phyloP scores from a whole-genome alignment of 2,888 invertebrate genomes.

The Conus canariensis region DNA sequence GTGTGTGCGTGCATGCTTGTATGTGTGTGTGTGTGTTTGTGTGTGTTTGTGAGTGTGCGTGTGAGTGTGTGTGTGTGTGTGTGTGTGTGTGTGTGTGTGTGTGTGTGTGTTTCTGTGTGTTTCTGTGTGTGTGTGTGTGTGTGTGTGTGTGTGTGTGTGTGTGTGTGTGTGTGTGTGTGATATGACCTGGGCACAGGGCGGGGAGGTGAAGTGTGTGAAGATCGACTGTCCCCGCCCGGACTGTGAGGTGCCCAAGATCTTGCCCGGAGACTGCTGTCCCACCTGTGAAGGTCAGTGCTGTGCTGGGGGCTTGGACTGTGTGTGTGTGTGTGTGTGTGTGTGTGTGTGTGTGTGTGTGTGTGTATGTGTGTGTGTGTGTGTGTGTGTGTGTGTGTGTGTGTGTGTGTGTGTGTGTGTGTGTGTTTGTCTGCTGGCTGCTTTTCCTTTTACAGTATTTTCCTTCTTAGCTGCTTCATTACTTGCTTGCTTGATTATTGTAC shows the following conservation, averaged over 20 bases:
- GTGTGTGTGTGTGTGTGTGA: too few species aligned
- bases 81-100: too few species aligned
- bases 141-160: too few species aligned
- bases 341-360: slow-evolving; percentile 2
- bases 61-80: too few species aligned
- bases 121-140: too few species aligned
- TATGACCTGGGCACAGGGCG: slow-evolving; percentile 43
- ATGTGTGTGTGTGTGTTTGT: too few species aligned
- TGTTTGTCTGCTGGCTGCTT: neutral
- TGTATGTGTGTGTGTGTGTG: neutral
- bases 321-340: neutral
- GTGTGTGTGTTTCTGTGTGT: too few species aligned
- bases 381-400: slow-evolving; percentile 11
- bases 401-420: neutral
- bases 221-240: slow-evolving; percentile 58
- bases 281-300: slow-evolving; percentile 66
- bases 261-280: slow-evolving; percentile 66
- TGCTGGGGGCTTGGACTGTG: neutral
- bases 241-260: slow-evolving; percentile 62
- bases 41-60: too few species aligned
- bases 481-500: neutral
- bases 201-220: slow-evolving; percentile 54
- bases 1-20: too few species aligned
- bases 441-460: too few species aligned
- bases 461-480: neutral